A percentile compares a stretch with the other conserved stretches of the same genome.
These are phyloP conservation scores for Nothocercus nigrocapillus DNA, from an alignment of 2,113 vertebrate genomes.

Conservation along the genomic window DNA sequence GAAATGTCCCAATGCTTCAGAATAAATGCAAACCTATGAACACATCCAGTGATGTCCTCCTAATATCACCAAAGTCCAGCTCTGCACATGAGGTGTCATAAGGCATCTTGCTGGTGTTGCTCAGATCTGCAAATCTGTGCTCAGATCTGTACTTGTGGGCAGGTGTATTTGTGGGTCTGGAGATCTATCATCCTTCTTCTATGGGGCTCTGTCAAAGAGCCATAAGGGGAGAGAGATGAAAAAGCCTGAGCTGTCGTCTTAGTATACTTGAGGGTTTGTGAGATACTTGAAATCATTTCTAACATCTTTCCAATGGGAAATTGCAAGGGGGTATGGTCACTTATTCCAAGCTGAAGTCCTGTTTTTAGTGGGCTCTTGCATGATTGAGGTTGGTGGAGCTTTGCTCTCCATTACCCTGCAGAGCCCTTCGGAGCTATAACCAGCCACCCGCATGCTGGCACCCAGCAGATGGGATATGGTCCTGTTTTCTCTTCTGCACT, in stretches of 20 bases:
- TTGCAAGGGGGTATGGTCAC: background rate
- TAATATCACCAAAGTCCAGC: background rate
- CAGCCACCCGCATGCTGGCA: background rate
- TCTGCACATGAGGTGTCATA: background rate
- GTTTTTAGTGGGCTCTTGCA: background rate
- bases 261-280: background rate
- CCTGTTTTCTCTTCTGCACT: background rate
- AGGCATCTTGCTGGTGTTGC: background rate
- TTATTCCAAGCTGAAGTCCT: background rate
- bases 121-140: background rate
- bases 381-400: no score
- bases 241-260: background rate
- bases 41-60: background rate
- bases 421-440: background rate
- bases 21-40: background rate
- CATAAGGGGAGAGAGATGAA: background rate
- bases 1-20: background rate
- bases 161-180: background rate
- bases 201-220: background rate
- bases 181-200: background rate
- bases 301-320: background rate
- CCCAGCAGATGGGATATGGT: background rate
- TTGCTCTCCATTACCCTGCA: background rate
- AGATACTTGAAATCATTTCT: background rate
- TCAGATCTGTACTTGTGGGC: background rate